Percentiles rank a stretch among this genome's conserved stretches.
phyloP scores from a whole-genome alignment of 1,140 invertebrate species.

The Vollenhovia emeryi region DNA sequence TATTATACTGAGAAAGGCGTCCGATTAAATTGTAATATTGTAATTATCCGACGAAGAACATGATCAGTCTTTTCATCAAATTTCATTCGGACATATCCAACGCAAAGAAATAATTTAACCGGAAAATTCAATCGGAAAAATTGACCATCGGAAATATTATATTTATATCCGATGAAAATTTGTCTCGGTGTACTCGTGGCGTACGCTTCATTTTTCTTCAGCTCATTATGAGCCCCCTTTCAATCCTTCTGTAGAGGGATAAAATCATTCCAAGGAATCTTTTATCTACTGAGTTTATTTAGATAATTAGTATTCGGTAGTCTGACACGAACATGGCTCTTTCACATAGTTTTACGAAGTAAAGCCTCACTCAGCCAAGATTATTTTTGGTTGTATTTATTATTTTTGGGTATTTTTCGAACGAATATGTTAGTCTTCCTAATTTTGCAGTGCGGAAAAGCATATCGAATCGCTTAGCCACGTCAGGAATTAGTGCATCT shows the following conservation, averaged over 20 bases:
- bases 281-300: not conserved
- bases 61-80: too few species aligned
- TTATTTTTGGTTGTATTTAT: not conserved
- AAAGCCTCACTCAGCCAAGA: not conserved
- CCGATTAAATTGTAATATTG: too few species aligned
- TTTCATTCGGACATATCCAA: too few species aligned
- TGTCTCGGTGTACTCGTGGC: not conserved
- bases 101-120: too few species aligned
- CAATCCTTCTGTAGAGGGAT: not conserved
- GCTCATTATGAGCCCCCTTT: not conserved
- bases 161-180: too few species aligned
- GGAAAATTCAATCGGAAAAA: too few species aligned
- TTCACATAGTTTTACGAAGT: not conserved
- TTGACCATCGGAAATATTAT: too few species aligned
- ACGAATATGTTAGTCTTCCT: not conserved
- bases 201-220: not conserved
- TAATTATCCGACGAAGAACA: too few species aligned
- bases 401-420: too few species aligned
- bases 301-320: not conserved
- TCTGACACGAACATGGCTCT: not conserved
- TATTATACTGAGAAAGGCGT: too few species aligned
- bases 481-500: not conserved
- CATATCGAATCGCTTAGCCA: not conserved
- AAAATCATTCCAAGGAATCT: not conserved
- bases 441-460: not conserved